These are phyloP conservation scores for Pangasius djambal DNA, from an alignment of 2,797 vertebrate genomes.

Conservation along the genomic window DNA sequence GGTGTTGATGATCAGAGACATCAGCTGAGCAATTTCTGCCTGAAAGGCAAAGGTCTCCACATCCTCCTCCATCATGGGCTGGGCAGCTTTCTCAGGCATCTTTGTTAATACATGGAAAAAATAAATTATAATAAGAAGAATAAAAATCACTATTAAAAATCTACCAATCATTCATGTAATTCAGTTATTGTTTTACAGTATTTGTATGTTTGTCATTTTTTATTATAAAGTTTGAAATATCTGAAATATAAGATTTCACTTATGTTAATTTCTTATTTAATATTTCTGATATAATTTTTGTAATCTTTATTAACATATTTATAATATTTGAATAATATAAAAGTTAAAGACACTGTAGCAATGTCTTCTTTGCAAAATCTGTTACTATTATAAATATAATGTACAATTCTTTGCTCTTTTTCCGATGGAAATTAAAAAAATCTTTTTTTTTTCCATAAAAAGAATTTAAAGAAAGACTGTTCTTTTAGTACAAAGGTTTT, in stretches of 20 bases:
- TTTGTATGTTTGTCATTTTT: not conserved
- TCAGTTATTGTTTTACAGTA: not conserved
- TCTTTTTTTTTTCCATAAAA: not conserved
- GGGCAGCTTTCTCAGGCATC: conserved; percentile 90
- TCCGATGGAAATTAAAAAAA: not conserved
- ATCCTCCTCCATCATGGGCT: conserved; percentile 88
- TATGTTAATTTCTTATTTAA: conserved; percentile 1
- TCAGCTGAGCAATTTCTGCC: conserved; percentile 92
- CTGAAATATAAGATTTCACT: no score
- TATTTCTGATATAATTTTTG: no score
- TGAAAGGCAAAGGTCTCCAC: conserved; percentile 92
- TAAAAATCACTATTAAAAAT: not conserved
- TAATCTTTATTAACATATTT: not conserved
- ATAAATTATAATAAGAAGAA: not conserved
- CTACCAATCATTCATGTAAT: not conserved
- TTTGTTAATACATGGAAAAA: conserved; percentile 53
- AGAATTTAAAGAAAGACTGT: not conserved
- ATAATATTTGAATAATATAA: not conserved
- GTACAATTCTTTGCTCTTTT: not conserved
- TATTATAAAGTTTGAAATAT: not conserved
- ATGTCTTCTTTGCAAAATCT: not conserved
- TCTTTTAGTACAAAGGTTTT: not conserved
- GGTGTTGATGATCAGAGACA: conserved; percentile 93
- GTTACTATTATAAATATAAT: not conserved
- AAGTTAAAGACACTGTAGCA: not conserved